phyloP scores from a whole-genome alignment of 2,888 invertebrate genomes.

The Bombylius major region DNA sequence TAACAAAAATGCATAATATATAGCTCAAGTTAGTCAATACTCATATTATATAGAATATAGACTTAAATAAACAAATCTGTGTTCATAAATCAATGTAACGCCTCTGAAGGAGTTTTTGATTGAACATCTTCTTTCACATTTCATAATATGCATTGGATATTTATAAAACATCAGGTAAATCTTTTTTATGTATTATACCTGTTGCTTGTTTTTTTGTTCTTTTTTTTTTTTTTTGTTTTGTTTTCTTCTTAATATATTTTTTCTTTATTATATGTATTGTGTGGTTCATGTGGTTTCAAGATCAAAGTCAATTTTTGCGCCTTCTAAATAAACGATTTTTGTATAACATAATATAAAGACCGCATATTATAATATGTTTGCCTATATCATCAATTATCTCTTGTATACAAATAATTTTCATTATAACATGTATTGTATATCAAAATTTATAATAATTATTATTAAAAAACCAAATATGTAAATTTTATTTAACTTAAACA shows the following conservation, averaged over 20 bases:
- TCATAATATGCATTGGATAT: background rate
- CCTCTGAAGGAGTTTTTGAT: background rate
- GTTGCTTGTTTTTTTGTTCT: background rate
- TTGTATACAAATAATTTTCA: too few relatives aligned
- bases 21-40: too few relatives aligned
- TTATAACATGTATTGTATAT: too few relatives aligned
- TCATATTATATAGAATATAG: background rate
- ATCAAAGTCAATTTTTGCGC: background rate
- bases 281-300: background rate
- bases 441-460: too few relatives aligned
- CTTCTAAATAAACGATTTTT: background rate
- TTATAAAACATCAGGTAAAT: too few relatives aligned
- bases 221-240: background rate
- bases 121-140: background rate
- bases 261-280: background rate
- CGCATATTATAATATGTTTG: too few relatives aligned
- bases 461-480: too few relatives aligned
- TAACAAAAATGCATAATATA: too few relatives aligned
- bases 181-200: background rate
- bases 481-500: too few relatives aligned
- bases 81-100: conserved; percentile 3
- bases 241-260: background rate
- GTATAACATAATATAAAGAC: too few relatives aligned
- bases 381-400: too few relatives aligned
- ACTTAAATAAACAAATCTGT: conserved; percentile 6